Conservation (phyloP, 1,140 invertebrate species). For the Tetramorium parvispinum region DNA sequence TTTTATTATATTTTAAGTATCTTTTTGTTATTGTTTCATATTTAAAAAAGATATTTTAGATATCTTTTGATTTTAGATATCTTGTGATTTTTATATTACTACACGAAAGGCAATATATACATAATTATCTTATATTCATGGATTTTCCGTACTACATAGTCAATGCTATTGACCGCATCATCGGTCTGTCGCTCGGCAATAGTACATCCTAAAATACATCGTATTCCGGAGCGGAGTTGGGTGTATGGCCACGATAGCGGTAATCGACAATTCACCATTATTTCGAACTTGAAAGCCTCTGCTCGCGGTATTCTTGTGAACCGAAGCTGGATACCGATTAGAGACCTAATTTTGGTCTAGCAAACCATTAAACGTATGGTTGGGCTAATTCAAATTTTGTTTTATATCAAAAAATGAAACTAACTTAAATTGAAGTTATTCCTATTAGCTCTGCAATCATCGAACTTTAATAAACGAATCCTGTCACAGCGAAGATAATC, state of each 20-base stretch:
- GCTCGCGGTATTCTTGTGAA: background rate
- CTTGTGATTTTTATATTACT: background rate
- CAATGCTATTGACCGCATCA: background rate
- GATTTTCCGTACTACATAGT: background rate
- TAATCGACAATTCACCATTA: constrained; percentile 47
- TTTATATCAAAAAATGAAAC: background rate
- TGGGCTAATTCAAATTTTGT: background rate
- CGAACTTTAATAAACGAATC: background rate
- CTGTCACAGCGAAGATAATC: background rate
- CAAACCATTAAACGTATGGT: background rate
- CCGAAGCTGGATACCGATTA: constrained; percentile 11
- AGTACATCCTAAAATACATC: constrained; percentile 23
- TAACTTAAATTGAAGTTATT: constrained; percentile 8
- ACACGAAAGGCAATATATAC: too few species aligned
- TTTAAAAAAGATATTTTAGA: background rate
- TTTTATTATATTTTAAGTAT: background rate
- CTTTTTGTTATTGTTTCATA: background rate
- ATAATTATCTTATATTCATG: background rate
- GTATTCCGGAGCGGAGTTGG: background rate
- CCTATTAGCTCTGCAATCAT: background rate
- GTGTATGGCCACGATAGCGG: constrained; percentile 6
- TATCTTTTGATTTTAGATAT: too few species aligned
- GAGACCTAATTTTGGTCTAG: background rate
- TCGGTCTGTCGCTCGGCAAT: background rate
- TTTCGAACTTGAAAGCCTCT: constrained; percentile 30